Base-by-base conservation (phyloP, 2,113 vertebrate genomes). In the Leuciscus idus region DNA sequence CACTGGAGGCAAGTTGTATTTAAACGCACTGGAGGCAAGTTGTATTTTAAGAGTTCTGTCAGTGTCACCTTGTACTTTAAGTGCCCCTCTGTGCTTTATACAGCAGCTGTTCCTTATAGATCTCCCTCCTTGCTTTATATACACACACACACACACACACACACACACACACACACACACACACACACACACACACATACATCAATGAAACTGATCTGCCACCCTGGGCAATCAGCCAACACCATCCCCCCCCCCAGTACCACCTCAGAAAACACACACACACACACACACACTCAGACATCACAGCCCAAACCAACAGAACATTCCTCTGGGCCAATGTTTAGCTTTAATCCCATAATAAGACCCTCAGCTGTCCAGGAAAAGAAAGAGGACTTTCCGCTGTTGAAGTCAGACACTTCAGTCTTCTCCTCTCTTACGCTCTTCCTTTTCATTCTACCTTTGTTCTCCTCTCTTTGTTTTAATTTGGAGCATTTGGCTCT, bases 311-410 rank as follows among this genome's bases (percentile, higher is more conserved):
- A 50, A 89, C 77, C 81, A 84, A 85, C 59, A 84, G 26, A 90
- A 91, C 81, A 91, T 91, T 91, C 90, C 93, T 85, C 17, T 70
- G 88, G 92, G 91, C 86, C 85, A 92, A 92, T 95, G 94, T 94
- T 95, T 94, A 92, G 93, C 93, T 95, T 91, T 95, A 96, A 95
- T 95, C 95, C 94, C 90, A 94, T 94, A 95, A 95, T 95, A 95
- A 94, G 93, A 95, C 91, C 92, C 94, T 96, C 95, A 95, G 94
- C 95, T 95, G 95, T 95, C 94, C 91, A 89, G 87, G 88, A 91
- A 94, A 94, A 94, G 92, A 95, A 93, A 93, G 92, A 94, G 74
- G 93, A 91, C 93, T 93, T 94, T 94, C 90, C 91, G 91, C 92
- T 92, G 92, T 91, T 94, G 91, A 93, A 94, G 92, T 92, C 88